phyloP scores from a whole-genome alignment of 2,113 vertebrate genomes.

The Poicephalus meyeri region DNA sequence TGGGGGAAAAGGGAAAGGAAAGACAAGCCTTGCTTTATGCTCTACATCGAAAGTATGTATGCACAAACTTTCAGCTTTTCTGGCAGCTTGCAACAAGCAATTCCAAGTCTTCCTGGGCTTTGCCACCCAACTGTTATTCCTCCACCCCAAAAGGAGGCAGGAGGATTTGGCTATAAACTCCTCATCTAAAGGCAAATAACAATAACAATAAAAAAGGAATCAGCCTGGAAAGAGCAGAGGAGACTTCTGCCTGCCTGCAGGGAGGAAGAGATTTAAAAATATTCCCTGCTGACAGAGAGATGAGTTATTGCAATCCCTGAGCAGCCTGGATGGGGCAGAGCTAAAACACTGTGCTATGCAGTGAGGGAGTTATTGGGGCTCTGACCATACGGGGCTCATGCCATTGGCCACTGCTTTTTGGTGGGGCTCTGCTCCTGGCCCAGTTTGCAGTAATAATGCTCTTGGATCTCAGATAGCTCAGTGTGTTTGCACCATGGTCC shows the following conservation, averaged over 20 bases:
- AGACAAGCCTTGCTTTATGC: background rate
- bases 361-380: fast-evolving
- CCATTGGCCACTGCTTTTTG: background rate
- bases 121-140: background rate
- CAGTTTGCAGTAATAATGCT: background rate
- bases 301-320: background rate
- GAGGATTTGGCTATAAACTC: background rate
- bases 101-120: background rate
- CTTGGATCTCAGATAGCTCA: fast-evolving
- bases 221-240: background rate
- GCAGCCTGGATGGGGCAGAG: background rate
- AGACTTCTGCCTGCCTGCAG: background rate
- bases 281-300: background rate
- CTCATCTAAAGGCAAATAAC: background rate
- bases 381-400: background rate
- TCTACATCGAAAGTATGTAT: background rate
- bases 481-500: fast-evolving
- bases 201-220: background rate
- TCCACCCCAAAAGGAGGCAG: background rate
- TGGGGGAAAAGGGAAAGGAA: background rate
- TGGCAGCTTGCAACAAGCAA: background rate
- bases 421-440: background rate
- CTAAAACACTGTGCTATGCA: background rate
- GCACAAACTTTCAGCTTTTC: background rate
- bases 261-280: slow-evolving; percentile 19